These are phyloP conservation scores for Paratilapia polleni DNA, from an alignment of 2,113 vertebrate genomes.

Conservation along the genomic window DNA sequence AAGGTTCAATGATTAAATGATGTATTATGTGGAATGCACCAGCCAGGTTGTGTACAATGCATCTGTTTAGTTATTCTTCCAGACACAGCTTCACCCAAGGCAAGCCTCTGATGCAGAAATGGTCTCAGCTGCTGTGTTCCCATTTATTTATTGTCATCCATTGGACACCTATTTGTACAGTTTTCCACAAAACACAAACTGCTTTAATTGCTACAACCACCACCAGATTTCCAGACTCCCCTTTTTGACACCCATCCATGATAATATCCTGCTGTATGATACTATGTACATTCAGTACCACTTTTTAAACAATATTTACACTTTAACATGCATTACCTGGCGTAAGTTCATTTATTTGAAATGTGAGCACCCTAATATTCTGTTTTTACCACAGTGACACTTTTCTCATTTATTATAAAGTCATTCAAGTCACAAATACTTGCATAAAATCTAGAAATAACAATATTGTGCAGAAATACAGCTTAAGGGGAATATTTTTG, in stretches of 20 bases:
- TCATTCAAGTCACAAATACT: neutral
- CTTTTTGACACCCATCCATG: conserved; percentile 36
- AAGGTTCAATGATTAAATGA: conserved; percentile 70
- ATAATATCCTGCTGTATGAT: conserved; percentile 3
- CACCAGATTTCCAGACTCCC: conserved; percentile 35
- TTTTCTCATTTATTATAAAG: neutral
- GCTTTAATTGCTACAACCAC: conserved; percentile 68
- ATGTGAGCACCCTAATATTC: neutral
- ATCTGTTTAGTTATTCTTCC: conserved; percentile 59
- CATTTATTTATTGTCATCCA: conserved; percentile 75
- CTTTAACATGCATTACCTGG: neutral
- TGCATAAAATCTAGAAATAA: neutral
- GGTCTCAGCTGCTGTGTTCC: conserved; percentile 64
- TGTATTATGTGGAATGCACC: conserved; percentile 50
- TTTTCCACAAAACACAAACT: conserved; percentile 66
- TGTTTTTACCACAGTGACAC: neutral
- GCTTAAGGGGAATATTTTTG: neutral
- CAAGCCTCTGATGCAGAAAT: conserved; percentile 44
- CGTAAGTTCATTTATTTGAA: neutral
- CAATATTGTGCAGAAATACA: neutral
- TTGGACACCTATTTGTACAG: conserved; percentile 57
- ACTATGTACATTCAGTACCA: neutral
- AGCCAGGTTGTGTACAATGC: conserved; percentile 52
- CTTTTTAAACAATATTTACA: conserved; percentile 13
- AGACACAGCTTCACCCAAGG: conserved; percentile 30